Evolutionary conservation across 2,797 vertebrate species (phyloP), one percentile per base, ranked within the genome.

Genomic region (Eleutherodactylus coqui): DNA sequence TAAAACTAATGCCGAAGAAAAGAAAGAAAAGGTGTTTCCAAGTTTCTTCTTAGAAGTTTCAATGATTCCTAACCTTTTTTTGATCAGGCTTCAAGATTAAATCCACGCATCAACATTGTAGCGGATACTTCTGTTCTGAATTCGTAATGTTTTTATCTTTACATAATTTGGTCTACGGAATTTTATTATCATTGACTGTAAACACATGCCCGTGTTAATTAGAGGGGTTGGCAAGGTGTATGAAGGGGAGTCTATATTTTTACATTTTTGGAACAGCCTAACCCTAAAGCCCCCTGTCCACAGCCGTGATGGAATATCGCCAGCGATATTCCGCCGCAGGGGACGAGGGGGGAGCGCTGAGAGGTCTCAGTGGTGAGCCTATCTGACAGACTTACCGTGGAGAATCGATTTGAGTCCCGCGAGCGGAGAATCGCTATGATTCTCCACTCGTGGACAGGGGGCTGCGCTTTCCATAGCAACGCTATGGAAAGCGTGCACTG

Each of bases 1-100:
- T 75, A 41, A 80, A 67, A 60, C 78, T 60, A 27, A 67, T 21
- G 58, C 43, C 49, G 34, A 45, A 62, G 55, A 51, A 29, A 62
- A 29, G 36, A 72, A 82, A 82, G 70, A 82, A n/a, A 82, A 82
- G 36, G 34, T 78, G 76, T 60, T 82, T 24, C 24, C 3, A 45
- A 55, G 51, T 38, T 58, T 83, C 43, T 83, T 73, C 70, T 83
- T 58, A 83, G 34, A 73, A 27, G 10, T 53, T 73, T 34, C 81
- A 58, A 73, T 58, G 53, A 58, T 5, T 60, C 38, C 19, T 73
- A 14, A 27, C 36, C 67, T 72, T 55, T 58, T 29, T 82, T 72
- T 38, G 24, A 70, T 72, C 67, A 72, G 67, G 45, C 36, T 34
- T 8, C 2, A n/a, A 58, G 49, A 24, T 27, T 27, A 82, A 53